Conservation (phyloP, 2,113 vertebrate genomes). For the Cebus imitator region DNA sequence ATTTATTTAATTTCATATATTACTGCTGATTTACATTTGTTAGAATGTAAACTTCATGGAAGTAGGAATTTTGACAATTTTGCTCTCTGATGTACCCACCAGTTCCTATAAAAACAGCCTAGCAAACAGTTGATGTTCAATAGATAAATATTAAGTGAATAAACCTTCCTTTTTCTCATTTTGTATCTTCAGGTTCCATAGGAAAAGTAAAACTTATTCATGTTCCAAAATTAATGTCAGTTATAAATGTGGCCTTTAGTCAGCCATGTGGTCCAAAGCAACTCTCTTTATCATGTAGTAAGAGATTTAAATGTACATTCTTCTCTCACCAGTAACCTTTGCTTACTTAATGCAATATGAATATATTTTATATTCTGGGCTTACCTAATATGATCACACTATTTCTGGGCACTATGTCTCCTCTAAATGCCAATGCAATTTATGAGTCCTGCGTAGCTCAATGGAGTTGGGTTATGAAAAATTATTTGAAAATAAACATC, state of each 20-base stretch:
- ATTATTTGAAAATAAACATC: conserved; percentile 33
- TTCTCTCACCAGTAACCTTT: not conserved
- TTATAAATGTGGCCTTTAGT: not conserved
- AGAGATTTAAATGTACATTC: not conserved
- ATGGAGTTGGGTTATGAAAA: not conserved
- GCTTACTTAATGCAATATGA: not conserved
- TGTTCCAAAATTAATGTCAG: not conserved
- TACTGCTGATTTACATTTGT: not conserved
- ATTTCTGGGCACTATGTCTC: not conserved
- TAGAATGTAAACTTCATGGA: not conserved
- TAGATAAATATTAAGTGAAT: not conserved
- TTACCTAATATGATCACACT: not conserved
- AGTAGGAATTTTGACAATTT: not conserved
- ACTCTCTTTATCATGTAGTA: not conserved
- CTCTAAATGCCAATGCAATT: not conserved
- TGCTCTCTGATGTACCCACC: not conserved
- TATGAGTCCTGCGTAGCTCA: not conserved
- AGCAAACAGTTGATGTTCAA: not conserved
- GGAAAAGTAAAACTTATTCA: not conserved
- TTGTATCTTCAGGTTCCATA: not conserved
- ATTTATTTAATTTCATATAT: not conserved
- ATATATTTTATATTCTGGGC: not conserved
- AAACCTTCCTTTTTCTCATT: not conserved
- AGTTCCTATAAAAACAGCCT: not conserved
- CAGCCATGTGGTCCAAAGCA: not conserved